These are phyloP conservation scores for Dipodomys stephensi DNA, from an alignment of 2,113 vertebrate species.

Conservation along the genomic window DNA sequence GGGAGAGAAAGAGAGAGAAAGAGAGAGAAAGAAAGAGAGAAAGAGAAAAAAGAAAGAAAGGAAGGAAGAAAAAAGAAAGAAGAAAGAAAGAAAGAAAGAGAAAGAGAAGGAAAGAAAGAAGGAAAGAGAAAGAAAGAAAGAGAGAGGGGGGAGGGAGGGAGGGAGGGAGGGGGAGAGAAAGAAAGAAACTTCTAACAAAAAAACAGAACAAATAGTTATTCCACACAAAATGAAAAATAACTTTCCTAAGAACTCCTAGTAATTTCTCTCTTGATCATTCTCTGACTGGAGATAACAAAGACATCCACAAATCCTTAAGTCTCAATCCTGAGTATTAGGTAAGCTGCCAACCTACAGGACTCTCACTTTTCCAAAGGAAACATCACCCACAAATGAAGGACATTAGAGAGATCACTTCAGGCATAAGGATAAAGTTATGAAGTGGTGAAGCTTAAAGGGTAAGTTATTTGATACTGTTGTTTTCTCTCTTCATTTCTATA, in stretches of 20 bases:
- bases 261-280: slow-evolving; percentile 16
- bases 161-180: too few species aligned
- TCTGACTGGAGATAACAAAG: not conserved
- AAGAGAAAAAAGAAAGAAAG: too few species aligned
- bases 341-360: not conserved
- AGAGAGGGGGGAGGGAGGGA: too few species aligned
- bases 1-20: too few species aligned
- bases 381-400: not conserved
- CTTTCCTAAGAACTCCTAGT: not conserved
- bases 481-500: slow-evolving; percentile 46
- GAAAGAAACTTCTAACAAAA: slow-evolving; percentile 47
- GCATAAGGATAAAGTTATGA: not conserved
- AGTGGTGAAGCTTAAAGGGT: slow-evolving; percentile 27
- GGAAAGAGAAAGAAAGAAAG: too few species aligned
- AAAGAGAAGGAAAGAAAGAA: too few species aligned
- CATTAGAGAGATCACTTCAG: not conserved
- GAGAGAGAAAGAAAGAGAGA: too few species aligned
- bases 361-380: not conserved
- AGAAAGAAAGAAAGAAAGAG: too few species aligned
- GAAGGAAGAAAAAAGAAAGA: too few species aligned
- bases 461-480: not conserved
- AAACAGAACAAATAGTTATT: slow-evolving; percentile 49
- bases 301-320: not conserved
- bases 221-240: not conserved
- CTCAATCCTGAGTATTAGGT: not conserved